These are phyloP conservation scores for Sciurus niger DNA, from an alignment of 2,113 vertebrate species.

Conservation along the genomic window DNA sequence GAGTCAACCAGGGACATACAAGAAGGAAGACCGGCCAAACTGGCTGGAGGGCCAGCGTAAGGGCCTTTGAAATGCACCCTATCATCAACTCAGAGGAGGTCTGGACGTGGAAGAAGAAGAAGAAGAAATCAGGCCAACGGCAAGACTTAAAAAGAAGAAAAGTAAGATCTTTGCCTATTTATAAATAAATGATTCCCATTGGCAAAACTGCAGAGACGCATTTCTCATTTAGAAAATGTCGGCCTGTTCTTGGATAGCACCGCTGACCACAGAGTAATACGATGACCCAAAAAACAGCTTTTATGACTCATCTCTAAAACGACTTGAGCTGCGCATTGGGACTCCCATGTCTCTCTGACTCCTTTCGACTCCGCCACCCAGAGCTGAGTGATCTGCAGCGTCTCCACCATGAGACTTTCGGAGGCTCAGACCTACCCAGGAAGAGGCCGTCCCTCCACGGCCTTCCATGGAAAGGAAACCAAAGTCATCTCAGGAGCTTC, in stretches of 20 bases:
- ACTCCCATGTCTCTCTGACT: fast-evolving
- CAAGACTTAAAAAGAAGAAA: not conserved
- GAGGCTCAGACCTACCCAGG: no score
- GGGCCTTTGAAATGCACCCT: not conserved
- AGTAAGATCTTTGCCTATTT: not conserved
- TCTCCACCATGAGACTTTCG: not conserved
- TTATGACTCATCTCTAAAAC: not conserved
- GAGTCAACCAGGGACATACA: not conserved
- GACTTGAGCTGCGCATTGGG: not conserved
- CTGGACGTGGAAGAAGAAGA: not conserved
- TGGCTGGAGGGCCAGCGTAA: fast-evolving
- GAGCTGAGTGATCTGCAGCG: not conserved
- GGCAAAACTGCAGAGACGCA: not conserved
- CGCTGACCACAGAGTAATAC: not conserved
- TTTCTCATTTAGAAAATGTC: conserved; percentile 33
- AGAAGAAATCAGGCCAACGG: not conserved
- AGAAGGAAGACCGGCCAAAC: not conserved
- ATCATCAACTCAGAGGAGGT: not conserved
- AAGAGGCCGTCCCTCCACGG: no score
- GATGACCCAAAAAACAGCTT: not conserved
- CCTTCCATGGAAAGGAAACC: no score
- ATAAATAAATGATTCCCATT: not conserved
- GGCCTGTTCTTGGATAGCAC: not conserved
- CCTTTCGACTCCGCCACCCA: not conserved
- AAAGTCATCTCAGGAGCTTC: not conserved